Evolutionary conservation across 1,140 invertebrate species (phyloP).

Genomic region (Bombus fervidus): DNA sequence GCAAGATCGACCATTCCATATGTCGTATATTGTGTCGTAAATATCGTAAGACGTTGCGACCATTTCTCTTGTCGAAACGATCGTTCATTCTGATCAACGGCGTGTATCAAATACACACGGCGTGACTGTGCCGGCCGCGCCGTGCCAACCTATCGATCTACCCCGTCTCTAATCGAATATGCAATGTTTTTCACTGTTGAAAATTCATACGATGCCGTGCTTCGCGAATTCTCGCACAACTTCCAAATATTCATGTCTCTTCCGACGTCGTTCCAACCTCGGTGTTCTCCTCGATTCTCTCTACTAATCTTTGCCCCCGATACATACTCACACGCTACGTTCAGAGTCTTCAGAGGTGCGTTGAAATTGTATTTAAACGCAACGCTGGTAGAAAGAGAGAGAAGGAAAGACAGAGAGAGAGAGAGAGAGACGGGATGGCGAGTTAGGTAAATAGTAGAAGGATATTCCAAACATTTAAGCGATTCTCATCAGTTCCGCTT

Average conservation of each 20-base stretch:
- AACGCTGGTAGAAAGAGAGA: not conserved
- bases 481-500: not conserved
- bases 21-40: constrained; percentile 50
- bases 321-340: not conserved
- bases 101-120: constrained; percentile 14
- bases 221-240: not conserved
- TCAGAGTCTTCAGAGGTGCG: not conserved
- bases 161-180: constrained; percentile 29
- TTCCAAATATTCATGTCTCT: constrained; percentile 19
- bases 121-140: not conserved
- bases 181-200: constrained; percentile 31
- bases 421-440: too few species aligned
- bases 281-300: too few species aligned
- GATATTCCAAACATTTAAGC: not conserved
- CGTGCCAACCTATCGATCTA: constrained; percentile 15
- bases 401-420: too few species aligned
- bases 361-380: not conserved
- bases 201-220: constrained; percentile 25
- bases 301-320: not conserved
- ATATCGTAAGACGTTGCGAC: constrained; percentile 46
- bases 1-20: not conserved
- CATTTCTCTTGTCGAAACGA: constrained; percentile 30
- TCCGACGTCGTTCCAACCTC: not conserved
- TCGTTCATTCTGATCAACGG: constrained; percentile 58
- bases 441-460: not conserved